Evolutionary conservation across 2,113 vertebrate genomes (phyloP), one percentile per base, ranked within the genome.

Genomic region (Mustela lutreola): DNA sequence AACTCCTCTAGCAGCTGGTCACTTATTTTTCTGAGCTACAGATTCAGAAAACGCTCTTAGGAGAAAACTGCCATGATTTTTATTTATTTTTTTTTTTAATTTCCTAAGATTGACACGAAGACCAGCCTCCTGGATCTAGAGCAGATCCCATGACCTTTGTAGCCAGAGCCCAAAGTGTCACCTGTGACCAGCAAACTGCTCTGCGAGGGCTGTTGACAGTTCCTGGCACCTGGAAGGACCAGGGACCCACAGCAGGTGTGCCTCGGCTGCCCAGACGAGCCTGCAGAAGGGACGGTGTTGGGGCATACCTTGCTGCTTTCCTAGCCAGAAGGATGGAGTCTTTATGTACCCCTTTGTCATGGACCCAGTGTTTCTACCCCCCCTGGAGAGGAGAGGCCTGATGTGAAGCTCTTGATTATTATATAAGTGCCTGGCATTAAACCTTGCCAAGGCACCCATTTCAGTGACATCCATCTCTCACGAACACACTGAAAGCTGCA

Each of bases 271-370:
- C 4, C 24, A 83, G 31, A 10, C 4, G 31, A 76, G 36, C 18
- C 14, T 39, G 39, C 33, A 33, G 45, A 83, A 16, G 2, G 16
- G 4, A 33, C 31, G 18, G 45, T 2, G 7, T 53, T n/a, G 42
- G 31, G 21, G 6, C 9, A n/a, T 0, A 5, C 33, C 19, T 24
- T 0, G 15, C 1, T 48, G 19, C 21, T 50, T 67, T 89, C 9
- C 9, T 60, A 33, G 58, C 2, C 45, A 2, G 14, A 36, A 26
- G 36, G 11, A 26, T 2, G 31, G 11, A 10, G 16, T 1, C 22
- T 31, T 14, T 53, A 11, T 4, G 33, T 8, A 56, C 10, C 28
- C 75, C 22, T 16, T 19, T 45, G 39, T 16, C 24, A 31, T 1
- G 28, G 26, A 83, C 85, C 7, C 1, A 15, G 48, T 10, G 42